Percentiles rank a stretch among this genome's conserved stretches.
Conservation (phyloP, 2,113 vertebrate species). For the Lamprotornis superbus region DNA sequence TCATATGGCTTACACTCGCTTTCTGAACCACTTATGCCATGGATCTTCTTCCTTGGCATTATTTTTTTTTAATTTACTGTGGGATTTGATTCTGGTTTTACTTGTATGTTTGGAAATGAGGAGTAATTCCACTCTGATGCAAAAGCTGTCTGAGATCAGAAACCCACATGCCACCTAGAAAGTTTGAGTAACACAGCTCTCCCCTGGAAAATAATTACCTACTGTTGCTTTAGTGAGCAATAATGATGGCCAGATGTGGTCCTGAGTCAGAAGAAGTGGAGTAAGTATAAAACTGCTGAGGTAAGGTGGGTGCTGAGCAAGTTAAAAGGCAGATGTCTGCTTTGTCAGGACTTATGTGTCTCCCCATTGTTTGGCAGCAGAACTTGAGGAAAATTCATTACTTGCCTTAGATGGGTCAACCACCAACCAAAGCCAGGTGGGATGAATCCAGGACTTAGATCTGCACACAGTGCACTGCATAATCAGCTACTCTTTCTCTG, state of each 20-base stretch:
- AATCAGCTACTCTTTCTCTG: neutral
- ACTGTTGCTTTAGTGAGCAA: conserved; percentile 45
- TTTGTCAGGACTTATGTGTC: conserved; percentile 41
- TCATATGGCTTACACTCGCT: neutral
- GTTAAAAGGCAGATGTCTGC: conserved; percentile 33
- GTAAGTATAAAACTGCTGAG: conserved; percentile 43
- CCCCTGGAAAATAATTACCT: neutral
- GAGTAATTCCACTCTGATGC: conserved; percentile 4
- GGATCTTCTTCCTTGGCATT: neutral
- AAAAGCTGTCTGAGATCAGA: conserved; percentile 34
- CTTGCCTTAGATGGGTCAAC: neutral
- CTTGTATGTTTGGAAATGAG: neutral
- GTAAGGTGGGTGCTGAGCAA: conserved; percentile 40
- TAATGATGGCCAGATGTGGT: conserved; percentile 5
- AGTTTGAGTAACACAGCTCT: neutral
- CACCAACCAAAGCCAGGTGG: neutral
- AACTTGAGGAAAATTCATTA: neutral
- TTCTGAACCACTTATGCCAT: neutral
- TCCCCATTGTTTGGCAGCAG: neutral
- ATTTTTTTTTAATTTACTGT: neutral
- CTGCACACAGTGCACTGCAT: neutral
- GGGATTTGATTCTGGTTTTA: conserved; percentile 14
- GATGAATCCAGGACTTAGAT: conserved; percentile 3
- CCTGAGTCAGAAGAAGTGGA: conserved; percentile 33
- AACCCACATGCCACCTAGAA: conserved; percentile 34